Conservation (phyloP, 2,113 vertebrate genomes). For the Leucopsar rothschildi region DNA sequence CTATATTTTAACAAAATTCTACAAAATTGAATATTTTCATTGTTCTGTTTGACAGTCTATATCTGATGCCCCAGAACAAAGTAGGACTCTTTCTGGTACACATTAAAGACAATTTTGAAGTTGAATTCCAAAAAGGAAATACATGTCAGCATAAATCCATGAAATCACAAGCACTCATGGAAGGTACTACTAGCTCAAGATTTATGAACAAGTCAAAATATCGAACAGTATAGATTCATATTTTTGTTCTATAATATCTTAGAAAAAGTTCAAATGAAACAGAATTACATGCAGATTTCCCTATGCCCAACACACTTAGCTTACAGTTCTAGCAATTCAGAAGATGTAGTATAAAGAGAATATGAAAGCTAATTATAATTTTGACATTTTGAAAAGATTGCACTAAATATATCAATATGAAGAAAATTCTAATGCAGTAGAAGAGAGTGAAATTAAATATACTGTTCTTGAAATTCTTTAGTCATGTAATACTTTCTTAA, state of each 20-base stretch:
- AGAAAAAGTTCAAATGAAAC: not conserved
- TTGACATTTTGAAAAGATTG: slow-evolving; percentile 38
- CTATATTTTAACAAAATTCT: not conserved
- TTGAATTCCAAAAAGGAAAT: not conserved
- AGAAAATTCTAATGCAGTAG: not conserved
- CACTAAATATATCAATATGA: not conserved
- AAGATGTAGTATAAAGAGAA: not conserved
- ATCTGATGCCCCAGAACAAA: not conserved
- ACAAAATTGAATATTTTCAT: not conserved
- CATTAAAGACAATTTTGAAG: not conserved
- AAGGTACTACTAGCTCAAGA: not conserved
- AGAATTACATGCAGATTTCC: not conserved
- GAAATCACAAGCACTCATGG: not conserved
- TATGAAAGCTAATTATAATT: slow-evolving; percentile 19
- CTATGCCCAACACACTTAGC: not conserved
- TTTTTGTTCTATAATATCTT: not conserved
- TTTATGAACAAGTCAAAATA: not conserved
- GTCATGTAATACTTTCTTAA: not conserved
- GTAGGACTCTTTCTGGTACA: not conserved
- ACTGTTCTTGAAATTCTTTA: not conserved
- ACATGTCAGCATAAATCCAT: not conserved
- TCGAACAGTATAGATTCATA: not conserved
- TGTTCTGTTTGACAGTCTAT: not conserved
- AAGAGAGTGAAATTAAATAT: not conserved
- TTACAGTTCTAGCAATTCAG: not conserved